Percentiles rank a stretch among this genome's conserved stretches.
phyloP scores from a whole-genome alignment of 2,113 vertebrate genomes.

The Lagenorhynchus albirostris region DNA sequence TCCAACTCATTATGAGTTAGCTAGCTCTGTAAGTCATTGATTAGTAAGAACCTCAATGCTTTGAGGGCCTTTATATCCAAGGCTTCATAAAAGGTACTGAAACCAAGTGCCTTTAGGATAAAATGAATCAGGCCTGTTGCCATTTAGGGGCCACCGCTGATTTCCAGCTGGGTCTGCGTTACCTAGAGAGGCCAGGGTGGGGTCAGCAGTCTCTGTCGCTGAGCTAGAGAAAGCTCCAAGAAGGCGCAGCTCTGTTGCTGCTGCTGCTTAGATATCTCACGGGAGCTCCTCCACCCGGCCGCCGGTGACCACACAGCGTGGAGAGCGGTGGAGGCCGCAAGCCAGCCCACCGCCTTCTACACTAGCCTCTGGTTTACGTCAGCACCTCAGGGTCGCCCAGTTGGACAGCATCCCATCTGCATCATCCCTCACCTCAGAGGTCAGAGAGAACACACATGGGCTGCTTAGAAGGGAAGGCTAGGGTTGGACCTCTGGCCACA shows the following conservation, averaged over 20 bases:
- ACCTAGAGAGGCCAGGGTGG: neutral
- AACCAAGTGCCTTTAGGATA: neutral
- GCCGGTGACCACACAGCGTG: fast-evolving
- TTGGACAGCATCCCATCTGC: neutral
- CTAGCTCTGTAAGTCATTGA: neutral
- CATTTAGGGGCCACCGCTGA: neutral
- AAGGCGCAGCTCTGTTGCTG: neutral
- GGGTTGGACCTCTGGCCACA: constrained; percentile 74
- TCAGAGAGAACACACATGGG: constrained; percentile 73
- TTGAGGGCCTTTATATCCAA: neutral
- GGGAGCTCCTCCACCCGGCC: neutral
- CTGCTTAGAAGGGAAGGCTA: constrained; percentile 67
- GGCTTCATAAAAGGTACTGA: neutral
- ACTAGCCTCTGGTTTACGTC: neutral
- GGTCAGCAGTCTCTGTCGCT: neutral
- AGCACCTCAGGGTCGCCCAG: neutral
- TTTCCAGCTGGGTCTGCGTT: neutral
- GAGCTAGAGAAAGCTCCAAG: neutral
- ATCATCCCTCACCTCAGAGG: constrained; percentile 36
- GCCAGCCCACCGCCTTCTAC: neutral
- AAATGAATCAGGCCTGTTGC: neutral
- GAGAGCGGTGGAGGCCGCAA: neutral
- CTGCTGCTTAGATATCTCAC: neutral
- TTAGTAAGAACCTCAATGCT: neutral
- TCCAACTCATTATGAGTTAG: neutral